Evolutionary conservation across 2,888 invertebrate genomes (phyloP).

Genomic region (Choreutis nemorana): DNA sequence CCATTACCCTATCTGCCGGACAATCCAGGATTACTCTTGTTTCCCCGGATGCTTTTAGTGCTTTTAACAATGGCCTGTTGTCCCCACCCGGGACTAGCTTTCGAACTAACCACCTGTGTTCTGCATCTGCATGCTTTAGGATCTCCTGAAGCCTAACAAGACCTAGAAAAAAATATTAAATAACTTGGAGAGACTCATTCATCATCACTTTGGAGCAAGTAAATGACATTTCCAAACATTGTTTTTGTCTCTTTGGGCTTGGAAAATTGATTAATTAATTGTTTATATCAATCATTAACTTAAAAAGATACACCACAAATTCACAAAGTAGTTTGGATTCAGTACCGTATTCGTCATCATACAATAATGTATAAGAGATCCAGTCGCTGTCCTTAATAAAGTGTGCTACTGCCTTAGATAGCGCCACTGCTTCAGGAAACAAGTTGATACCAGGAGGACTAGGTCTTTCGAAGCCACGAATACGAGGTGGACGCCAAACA

Average conservation of each 20-base stretch:
- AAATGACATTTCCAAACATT: no score
- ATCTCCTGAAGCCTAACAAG: constrained; percentile 82
- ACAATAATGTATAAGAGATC: constrained; percentile 79
- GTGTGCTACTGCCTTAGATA: constrained; percentile 72
- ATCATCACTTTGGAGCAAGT: no score
- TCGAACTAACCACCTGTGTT: constrained; percentile 73
- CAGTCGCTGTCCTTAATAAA: constrained; percentile 77
- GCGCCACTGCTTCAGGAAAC: constrained; percentile 74
- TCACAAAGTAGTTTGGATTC: constrained; percentile 6
- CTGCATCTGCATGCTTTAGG: constrained; percentile 74
- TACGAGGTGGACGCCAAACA: constrained; percentile 41
- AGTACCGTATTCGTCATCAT: constrained; percentile 78
- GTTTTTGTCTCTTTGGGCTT: no score
- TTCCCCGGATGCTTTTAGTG: constrained; percentile 73
- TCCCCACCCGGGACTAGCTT: constrained; percentile 65
- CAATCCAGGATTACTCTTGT: constrained; percentile 82
- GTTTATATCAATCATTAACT: no score
- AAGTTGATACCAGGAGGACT: constrained; percentile 68
- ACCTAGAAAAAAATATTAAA: no score
- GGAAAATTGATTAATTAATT: no score
- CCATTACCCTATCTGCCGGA: constrained; percentile 69
- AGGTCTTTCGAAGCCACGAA: constrained; percentile 26
- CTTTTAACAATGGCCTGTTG: constrained; percentile 76
- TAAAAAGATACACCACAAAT: not conserved
- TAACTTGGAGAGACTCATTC: no score